These are phyloP conservation scores for Nibea albiflora DNA, from an alignment of 2,113 vertebrate genomes.

Conservation along the genomic window DNA sequence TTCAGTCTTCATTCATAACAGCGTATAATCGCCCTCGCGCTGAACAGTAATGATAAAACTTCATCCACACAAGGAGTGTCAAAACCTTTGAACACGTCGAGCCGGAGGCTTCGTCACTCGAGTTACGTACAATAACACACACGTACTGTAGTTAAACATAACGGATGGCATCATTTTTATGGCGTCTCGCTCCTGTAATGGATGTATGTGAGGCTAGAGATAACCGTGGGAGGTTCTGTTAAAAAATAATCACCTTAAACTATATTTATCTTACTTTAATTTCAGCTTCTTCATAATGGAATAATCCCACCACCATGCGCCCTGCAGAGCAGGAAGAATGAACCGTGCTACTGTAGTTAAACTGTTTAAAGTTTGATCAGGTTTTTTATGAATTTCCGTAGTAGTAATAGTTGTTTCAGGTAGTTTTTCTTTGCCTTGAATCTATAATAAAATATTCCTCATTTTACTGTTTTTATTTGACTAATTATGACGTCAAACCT, in stretches of 20 bases:
- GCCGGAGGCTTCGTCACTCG: neutral
- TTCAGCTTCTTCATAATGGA: neutral
- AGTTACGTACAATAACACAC: neutral
- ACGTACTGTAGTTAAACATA: neutral
- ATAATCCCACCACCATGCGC: no score
- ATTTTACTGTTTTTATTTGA: no score
- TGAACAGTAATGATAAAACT: neutral
- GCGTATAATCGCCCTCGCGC: neutral
- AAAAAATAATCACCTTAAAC: neutral
- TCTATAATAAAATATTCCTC: no score
- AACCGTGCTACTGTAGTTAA: slow-evolving; percentile 3
- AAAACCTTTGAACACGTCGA: neutral
- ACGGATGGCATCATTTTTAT: neutral
- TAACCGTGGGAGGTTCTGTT: neutral
- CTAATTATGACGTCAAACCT: no score
- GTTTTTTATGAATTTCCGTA: neutral
- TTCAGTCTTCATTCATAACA: neutral
- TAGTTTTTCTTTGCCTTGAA: no score
- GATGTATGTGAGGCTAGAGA: neutral
- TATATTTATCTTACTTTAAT: neutral
- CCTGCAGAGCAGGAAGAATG: neutral
- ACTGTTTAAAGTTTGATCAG: neutral
- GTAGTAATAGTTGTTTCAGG: no score
- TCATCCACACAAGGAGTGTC: neutral
- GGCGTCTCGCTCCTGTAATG: neutral